These are phyloP conservation scores for Coremacera marginata DNA, from an alignment of 2,888 invertebrate species.

Conservation along the genomic window DNA sequence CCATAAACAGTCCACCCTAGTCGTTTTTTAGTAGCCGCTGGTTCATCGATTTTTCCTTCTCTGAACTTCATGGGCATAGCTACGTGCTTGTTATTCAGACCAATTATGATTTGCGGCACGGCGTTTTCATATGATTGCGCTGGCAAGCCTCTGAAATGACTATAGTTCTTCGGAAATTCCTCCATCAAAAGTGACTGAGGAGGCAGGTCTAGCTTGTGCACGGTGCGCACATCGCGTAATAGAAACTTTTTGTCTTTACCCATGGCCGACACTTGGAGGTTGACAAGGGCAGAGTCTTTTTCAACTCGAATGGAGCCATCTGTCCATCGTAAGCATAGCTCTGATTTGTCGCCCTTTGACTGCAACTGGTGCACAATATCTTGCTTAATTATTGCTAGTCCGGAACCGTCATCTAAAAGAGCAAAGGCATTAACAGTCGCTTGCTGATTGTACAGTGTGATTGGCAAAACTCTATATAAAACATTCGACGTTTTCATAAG, in stretches of 20 bases:
- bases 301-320: conserved; percentile 36
- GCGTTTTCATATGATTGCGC: conserved; percentile 32
- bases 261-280: not conserved
- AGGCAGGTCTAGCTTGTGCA: not conserved
- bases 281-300: conserved; percentile 23
- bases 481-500: conserved; percentile 1
- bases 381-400: conserved; percentile 37
- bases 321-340: conserved; percentile 43
- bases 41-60: not conserved
- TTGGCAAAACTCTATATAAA: not conserved
- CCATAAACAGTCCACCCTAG: conserved; percentile 42
- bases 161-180: conserved; percentile 15
- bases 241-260: conserved; percentile 7
- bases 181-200: not conserved
- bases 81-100: conserved; percentile 39
- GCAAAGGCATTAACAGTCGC: conserved; percentile 34
- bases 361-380: conserved; percentile 16
- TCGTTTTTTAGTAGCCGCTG: no score
- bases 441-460: not conserved
- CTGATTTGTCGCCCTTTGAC: conserved; percentile 30
- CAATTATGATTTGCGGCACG: conserved; percentile 41
- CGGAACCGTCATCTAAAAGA: conserved; percentile 41
- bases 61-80: conserved; percentile 34
- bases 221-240: not conserved
- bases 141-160: conserved; percentile 32